These are phyloP conservation scores for Pagrus major DNA, from an alignment of 2,113 vertebrate genomes.

Conservation along the genomic window DNA sequence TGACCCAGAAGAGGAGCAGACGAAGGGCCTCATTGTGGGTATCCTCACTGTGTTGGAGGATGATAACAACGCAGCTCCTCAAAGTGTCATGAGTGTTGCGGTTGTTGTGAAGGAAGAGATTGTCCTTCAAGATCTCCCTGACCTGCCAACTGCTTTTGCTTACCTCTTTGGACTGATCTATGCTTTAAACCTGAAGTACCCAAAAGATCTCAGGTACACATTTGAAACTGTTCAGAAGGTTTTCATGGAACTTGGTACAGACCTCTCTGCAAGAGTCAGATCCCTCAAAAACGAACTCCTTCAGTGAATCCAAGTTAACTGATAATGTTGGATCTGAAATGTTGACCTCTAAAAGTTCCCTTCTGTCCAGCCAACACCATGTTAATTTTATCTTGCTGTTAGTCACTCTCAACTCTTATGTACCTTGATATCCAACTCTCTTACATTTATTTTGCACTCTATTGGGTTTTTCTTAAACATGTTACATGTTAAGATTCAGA, in stretches of 20 bases:
- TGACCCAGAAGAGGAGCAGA: conserved; percentile 20
- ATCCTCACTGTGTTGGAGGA: conserved; percentile 30
- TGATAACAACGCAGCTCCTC: background rate
- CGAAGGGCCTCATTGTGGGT: conserved; percentile 4
- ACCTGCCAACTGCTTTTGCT: conserved; percentile 30
- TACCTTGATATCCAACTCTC: too few relatives aligned
- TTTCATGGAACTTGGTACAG: conserved; percentile 29
- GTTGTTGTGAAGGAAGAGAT: conserved; percentile 4
- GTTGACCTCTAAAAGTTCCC: background rate
- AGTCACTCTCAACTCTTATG: too few relatives aligned
- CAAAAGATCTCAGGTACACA: conserved; percentile 19
- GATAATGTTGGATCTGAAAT: background rate
- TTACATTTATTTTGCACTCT: too few relatives aligned
- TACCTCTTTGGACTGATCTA: too few relatives aligned
- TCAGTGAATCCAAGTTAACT: background rate
- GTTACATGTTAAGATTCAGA: too few relatives aligned
- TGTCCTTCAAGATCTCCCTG: conserved; percentile 11
- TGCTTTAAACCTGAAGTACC: conserved; percentile 7
- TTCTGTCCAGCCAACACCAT: background rate
- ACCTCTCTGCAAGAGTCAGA: conserved; percentile 14
- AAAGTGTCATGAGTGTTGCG: conserved; percentile 4
- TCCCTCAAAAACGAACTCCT: conserved; percentile 31
- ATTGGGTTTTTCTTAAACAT: too few relatives aligned
- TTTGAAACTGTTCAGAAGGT: conserved; percentile 25
- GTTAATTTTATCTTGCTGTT: too few relatives aligned